phyloP scores from a whole-genome alignment of 2,113 vertebrate species.

The Oostethus manadensis region DNA sequence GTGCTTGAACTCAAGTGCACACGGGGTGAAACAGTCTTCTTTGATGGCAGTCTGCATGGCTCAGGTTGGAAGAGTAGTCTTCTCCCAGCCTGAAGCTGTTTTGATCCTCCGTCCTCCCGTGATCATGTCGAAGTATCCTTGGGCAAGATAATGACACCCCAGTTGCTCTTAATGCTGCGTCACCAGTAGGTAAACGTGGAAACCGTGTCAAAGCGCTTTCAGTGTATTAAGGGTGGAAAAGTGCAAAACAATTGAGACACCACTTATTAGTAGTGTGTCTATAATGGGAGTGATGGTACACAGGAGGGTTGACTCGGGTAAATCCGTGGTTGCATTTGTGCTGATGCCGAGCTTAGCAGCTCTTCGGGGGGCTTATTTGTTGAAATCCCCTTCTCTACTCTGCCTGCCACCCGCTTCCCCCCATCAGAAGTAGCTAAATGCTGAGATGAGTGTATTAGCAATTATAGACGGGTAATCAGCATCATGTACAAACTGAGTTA shows the following conservation, averaged over 20 bases:
- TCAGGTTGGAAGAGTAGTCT: no score
- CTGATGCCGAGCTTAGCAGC: neutral
- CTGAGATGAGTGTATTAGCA: conserved; percentile 10
- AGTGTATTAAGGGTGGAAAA: no score
- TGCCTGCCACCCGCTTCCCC: neutral
- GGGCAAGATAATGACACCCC: no score
- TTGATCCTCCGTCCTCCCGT: no score
- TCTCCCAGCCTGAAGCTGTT: no score
- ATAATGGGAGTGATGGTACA: conserved; percentile 1
- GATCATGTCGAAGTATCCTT: no score
- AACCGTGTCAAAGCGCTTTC: no score
- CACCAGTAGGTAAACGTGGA: no score
- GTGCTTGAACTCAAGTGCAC: conserved; percentile 4
- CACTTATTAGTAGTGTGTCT: neutral
- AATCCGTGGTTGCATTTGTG: conserved; percentile 5
- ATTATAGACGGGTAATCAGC: conserved; percentile 19
- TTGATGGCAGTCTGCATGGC: no score
- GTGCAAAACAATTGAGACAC: no score
- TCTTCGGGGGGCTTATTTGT: conserved; percentile 6
- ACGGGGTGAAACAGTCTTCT: neutral
- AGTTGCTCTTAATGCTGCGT: no score
- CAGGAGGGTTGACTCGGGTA: neutral
- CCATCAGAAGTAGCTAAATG: conserved; percentile 8
- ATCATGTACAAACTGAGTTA: conserved; percentile 4
- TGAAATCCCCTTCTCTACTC: neutral